Evolutionary conservation across 2,797 vertebrate genomes (phyloP).

Genomic region (Phataginus tricuspis): DNA sequence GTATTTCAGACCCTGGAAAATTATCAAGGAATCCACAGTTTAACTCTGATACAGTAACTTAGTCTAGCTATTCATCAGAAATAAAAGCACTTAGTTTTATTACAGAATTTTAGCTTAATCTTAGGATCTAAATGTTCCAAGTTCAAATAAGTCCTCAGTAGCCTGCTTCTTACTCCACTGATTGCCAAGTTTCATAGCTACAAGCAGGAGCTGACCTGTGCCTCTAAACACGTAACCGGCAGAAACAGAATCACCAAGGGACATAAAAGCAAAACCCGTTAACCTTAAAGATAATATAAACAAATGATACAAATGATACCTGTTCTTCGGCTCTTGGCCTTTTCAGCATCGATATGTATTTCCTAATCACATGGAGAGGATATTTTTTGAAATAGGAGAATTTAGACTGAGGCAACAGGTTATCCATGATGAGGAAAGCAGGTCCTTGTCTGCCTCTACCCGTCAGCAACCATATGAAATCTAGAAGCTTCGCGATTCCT

Average conservation of each 20-base stretch:
- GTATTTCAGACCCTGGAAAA: conserved; percentile 10
- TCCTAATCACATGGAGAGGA: conserved; percentile 78
- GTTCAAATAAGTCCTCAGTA: conserved; percentile 33
- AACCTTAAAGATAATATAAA: conserved; percentile 40
- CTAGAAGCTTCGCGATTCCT: conserved; percentile 58
- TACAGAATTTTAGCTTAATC: conserved; percentile 32
- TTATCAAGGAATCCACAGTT: not conserved
- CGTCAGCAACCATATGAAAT: conserved; percentile 42
- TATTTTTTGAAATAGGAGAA: conserved; percentile 78
- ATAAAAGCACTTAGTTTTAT: not conserved
- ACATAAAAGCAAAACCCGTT: not conserved
- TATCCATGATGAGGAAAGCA: conserved; percentile 79
- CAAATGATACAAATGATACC: conserved; percentile 73
- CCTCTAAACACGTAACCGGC: not conserved
- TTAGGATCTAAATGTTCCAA: conserved; percentile 48
- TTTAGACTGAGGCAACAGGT: conserved; percentile 77
- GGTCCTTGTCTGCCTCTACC: conserved; percentile 55
- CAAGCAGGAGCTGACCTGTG: not conserved
- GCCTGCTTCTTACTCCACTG: not conserved
- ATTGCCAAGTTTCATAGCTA: not conserved
- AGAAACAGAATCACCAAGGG: not conserved
- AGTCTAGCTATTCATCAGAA: not conserved
- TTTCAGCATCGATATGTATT: conserved; percentile 69
- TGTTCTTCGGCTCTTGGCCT: conserved; percentile 78
- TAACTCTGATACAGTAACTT: not conserved